phyloP scores from a whole-genome alignment of 2,888 invertebrate genomes.

The Drosophila macrothrix region DNA sequence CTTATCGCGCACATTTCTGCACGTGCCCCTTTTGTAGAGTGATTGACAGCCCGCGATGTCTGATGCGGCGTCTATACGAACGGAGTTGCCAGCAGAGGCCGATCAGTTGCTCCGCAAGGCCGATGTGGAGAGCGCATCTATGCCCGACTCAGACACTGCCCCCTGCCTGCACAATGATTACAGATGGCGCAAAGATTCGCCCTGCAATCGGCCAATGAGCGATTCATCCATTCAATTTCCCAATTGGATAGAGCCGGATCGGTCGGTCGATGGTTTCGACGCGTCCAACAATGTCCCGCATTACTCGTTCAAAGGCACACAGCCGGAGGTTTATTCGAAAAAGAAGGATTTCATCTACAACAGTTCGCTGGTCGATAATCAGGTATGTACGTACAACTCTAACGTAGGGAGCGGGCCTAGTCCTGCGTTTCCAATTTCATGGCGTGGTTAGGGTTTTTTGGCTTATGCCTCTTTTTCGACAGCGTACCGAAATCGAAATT shows the following conservation, averaged over 20 bases:
- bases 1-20: slow-evolving; percentile 58
- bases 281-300: slow-evolving; percentile 49
- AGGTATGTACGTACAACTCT: slow-evolving; percentile 65
- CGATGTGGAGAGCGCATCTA: slow-evolving; percentile 12
- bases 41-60: slow-evolving; percentile 49
- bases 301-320: slow-evolving; percentile 79
- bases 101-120: slow-evolving; percentile 38
- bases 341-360: slow-evolving; percentile 81
- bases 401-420: slow-evolving; percentile 22
- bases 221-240: not conserved
- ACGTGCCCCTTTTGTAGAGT: slow-evolving; percentile 52
- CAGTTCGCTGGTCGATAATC: slow-evolving; percentile 76
- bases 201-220: not conserved
- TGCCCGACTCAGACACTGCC: slow-evolving; percentile 2
- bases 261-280: slow-evolving; percentile 26
- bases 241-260: not conserved
- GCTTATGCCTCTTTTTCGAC: slow-evolving; percentile 36
- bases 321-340: slow-evolving; percentile 81
- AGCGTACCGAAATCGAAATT: slow-evolving; percentile 60
- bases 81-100: slow-evolving; percentile 20
- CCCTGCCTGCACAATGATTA: slow-evolving; percentile 5
- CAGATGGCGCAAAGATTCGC: slow-evolving; percentile 4
- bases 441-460: slow-evolving; percentile 42
- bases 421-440: slow-evolving; percentile 52
- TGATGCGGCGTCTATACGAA: slow-evolving; percentile 10